Evolutionary conservation across 2,113 vertebrate genomes (phyloP).

Genomic region (zebrafish (Danio rerio)): DNA sequence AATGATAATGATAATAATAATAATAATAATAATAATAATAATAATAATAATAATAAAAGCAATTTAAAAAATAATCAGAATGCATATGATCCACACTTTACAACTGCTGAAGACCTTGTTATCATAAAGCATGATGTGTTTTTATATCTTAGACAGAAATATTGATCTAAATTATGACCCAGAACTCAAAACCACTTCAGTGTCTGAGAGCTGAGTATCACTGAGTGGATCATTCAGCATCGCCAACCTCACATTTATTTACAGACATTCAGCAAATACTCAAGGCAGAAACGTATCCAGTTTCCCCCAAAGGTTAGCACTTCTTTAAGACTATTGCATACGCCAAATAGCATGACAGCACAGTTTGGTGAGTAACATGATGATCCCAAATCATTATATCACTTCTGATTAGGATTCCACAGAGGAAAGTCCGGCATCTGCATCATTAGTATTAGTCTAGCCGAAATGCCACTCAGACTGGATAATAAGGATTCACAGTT

Average conservation of each 20-base stretch:
- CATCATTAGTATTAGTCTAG: slow-evolving; percentile 27
- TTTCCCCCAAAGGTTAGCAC: slow-evolving; percentile 11
- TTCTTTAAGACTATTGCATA: background rate
- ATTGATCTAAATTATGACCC: slow-evolving; percentile 43
- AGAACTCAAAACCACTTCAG: slow-evolving; percentile 47
- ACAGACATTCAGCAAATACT: slow-evolving; percentile 18
- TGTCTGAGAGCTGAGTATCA: slow-evolving; percentile 36
- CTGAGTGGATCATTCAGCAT: slow-evolving; percentile 39
- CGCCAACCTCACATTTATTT: slow-evolving; percentile 11
- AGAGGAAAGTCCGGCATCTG: slow-evolving; percentile 11
- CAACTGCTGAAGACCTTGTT: background rate
- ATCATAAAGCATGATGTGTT: slow-evolving; percentile 18
- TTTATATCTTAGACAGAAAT: slow-evolving; percentile 28
- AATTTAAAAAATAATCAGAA: too few species aligned
- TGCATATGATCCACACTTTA: background rate
- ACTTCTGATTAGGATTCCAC: slow-evolving; percentile 21
- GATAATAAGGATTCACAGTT: slow-evolving; percentile 30
- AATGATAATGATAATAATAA: too few species aligned
- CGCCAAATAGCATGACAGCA: background rate
- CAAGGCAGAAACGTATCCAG: background rate
- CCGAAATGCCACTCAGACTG: slow-evolving; percentile 33
- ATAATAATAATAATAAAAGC: too few species aligned
- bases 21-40: too few species aligned
- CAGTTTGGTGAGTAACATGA: background rate
- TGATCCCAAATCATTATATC: slow-evolving; percentile 15